phyloP scores from a whole-genome alignment of 2,113 vertebrate species.

The Stercorarius parasiticus region DNA sequence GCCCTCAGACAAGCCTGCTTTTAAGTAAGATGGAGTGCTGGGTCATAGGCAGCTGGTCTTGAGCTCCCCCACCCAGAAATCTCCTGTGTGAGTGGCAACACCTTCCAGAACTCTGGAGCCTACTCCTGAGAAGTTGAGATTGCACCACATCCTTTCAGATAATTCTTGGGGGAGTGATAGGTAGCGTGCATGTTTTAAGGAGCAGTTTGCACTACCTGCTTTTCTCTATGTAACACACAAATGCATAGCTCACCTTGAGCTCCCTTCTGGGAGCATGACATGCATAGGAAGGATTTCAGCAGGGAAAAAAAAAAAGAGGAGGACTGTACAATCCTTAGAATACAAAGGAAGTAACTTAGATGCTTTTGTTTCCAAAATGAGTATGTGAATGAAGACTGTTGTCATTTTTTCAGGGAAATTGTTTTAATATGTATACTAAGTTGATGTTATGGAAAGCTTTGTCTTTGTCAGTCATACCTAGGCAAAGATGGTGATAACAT shows the following conservation, averaged over 20 bases:
- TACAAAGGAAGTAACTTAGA: background rate
- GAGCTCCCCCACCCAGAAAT: background rate
- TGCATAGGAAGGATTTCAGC: background rate
- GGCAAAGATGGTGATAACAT: background rate
- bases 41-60: background rate
- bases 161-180: background rate
- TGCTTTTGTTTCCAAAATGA: background rate
- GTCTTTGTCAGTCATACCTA: background rate
- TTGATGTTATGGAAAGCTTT: background rate
- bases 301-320: too few relatives aligned
- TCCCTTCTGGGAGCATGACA: background rate
- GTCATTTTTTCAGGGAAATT: background rate
- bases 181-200: background rate
- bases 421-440: background rate
- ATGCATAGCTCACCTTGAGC: background rate
- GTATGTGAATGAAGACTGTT: background rate
- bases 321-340: rapidly evolving
- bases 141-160: background rate
- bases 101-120: background rate
- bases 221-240: background rate
- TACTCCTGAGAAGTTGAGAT: background rate
- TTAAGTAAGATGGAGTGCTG: background rate
- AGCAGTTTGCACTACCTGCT: background rate
- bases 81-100: background rate
- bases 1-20: background rate